Evolutionary conservation across 2,797 vertebrate species (phyloP).

Genomic region (Chiloscyllium punctatum): DNA sequence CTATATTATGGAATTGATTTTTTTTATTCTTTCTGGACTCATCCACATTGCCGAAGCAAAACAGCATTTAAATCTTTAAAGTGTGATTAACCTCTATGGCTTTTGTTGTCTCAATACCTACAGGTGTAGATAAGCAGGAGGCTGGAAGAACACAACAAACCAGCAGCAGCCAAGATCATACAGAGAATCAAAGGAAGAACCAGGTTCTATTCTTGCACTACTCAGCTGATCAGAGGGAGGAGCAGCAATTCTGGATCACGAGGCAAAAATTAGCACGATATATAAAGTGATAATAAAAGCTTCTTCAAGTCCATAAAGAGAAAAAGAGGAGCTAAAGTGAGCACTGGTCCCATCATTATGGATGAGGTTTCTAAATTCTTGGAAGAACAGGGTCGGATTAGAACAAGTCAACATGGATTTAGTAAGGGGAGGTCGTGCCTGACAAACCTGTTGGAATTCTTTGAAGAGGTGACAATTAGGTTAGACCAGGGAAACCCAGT

Average conservation of each 20-base stretch:
- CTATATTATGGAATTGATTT: neutral
- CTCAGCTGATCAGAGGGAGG: neutral
- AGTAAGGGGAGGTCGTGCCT: no score
- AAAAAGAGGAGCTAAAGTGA: neutral
- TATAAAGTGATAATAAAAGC: neutral
- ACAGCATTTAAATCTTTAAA: neutral
- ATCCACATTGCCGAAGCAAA: neutral
- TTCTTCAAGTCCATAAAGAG: neutral
- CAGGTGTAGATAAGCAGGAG: neutral
- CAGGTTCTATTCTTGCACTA: neutral
- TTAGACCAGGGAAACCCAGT: no score
- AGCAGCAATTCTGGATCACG: neutral
- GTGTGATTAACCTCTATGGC: no score
- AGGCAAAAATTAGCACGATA: neutral
- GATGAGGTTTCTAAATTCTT: no score
- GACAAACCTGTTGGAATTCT: no score
- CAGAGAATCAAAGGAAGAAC: neutral
- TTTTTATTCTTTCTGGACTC: neutral
- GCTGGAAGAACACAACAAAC: no score
- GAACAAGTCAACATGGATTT: no score
- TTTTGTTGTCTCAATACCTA: neutral
- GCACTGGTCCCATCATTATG: no score
- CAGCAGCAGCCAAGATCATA: no score
- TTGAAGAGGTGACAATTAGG: no score
- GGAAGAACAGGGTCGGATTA: no score